Conservation (phyloP, 2,888 invertebrate genomes). For the Koerneria pararmatus region DNA sequence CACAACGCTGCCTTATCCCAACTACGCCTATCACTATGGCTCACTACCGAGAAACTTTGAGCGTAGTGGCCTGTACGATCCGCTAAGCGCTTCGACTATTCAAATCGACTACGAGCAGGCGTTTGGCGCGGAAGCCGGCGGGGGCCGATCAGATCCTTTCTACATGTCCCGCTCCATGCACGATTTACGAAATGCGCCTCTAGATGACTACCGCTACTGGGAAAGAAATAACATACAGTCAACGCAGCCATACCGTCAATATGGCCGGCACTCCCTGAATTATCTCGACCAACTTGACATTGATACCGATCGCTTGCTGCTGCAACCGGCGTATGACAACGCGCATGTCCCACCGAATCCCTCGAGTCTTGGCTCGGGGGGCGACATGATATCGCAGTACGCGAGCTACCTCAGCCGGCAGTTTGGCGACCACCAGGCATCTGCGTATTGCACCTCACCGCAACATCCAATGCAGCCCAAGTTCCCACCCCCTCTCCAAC, state of each 20-base stretch:
- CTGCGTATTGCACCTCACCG: not conserved
- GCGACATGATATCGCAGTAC: conserved; percentile 54
- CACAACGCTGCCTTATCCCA: conserved; percentile 3
- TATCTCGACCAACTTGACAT: conserved; percentile 33
- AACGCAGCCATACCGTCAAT: not conserved
- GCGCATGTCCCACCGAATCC: not conserved
- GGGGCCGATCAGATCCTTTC: conserved; percentile 16
- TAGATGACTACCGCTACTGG: not conserved
- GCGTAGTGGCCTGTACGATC: conserved; percentile 32
- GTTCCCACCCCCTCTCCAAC: conserved; percentile 29
- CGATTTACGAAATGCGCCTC: conserved; percentile 17
- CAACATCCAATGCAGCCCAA: conserved; percentile 12
- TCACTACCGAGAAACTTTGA: conserved; percentile 56
- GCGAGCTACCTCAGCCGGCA: conserved; percentile 57
- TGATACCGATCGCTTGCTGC: conserved; percentile 20
- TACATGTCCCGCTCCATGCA: conserved; percentile 15
- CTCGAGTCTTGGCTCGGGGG: not conserved
- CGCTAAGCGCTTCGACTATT: conserved; percentile 31
- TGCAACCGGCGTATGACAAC: conserved; percentile 14
- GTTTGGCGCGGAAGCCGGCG: conserved; percentile 34
- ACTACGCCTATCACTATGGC: conserved; percentile 42
- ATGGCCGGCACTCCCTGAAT: conserved; percentile 10
- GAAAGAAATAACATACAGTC: not conserved
- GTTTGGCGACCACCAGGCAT: conserved; percentile 35
- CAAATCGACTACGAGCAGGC: conserved; percentile 45